A percentile compares a stretch with the other conserved stretches of the same genome.
Evolutionary conservation across 2,797 vertebrate species (phyloP).

Genomic region (Eupleurogrammus muticus): DNA sequence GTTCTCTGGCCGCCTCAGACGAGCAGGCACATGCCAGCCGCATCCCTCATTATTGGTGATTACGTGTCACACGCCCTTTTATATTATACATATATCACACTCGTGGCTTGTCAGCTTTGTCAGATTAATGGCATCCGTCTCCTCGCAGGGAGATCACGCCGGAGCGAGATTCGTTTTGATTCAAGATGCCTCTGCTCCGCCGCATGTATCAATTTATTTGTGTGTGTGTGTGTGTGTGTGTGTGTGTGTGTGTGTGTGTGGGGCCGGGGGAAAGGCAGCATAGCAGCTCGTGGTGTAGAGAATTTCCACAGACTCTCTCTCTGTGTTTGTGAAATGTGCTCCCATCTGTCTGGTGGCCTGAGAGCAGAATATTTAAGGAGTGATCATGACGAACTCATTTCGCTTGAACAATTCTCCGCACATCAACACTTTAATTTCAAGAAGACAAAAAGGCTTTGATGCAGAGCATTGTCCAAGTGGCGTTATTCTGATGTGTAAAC

Average conservation of each 20-base stretch:
- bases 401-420: constrained; percentile 1
- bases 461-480: too few relatives aligned
- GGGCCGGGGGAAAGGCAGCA: constrained; percentile 10
- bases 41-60: constrained; percentile 55
- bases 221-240: constrained; percentile 31
- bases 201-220: constrained; percentile 52
- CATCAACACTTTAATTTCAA: neutral
- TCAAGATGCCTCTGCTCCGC: constrained; percentile 37
- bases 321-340: constrained; percentile 58
- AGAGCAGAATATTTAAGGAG: constrained; percentile 47
- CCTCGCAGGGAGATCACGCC: constrained; percentile 46
- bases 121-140: constrained; percentile 54
- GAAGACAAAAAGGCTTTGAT: too few relatives aligned
- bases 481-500: neutral
- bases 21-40: constrained; percentile 55
- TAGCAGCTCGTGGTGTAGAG: constrained; percentile 30
- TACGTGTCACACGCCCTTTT: constrained; percentile 37
- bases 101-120: constrained; percentile 50
- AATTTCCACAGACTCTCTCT: constrained; percentile 45
- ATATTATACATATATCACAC: constrained; percentile 11
- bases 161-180: constrained; percentile 62
- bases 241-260: constrained; percentile 20
- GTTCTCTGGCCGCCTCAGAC: constrained; percentile 57
- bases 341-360: constrained; percentile 32
- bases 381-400: constrained; percentile 56